phyloP scores from a whole-genome alignment of 2,888 invertebrate genomes.

The Parascotia fuliginaria region DNA sequence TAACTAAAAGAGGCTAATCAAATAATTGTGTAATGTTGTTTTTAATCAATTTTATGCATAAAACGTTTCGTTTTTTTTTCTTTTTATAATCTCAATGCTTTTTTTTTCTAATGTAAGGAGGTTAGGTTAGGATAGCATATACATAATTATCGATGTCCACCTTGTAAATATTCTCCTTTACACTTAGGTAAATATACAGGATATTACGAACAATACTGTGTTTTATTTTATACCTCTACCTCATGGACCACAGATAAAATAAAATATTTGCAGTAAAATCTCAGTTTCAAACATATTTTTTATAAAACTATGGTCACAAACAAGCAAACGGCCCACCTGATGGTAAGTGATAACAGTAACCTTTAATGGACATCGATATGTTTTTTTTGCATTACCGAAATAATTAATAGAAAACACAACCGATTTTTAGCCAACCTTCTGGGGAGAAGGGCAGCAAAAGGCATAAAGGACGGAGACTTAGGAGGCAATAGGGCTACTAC shows the following conservation, averaged over 20 bases:
- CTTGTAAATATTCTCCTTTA: slow-evolving; percentile 86
- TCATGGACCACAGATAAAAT: background rate
- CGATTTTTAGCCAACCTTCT: no score
- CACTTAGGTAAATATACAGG: slow-evolving; percentile 84
- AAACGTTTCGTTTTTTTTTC: slow-evolving; percentile 12
- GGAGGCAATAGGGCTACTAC: no score
- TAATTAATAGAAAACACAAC: no score
- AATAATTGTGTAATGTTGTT: slow-evolving; percentile 17
- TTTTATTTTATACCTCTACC: slow-evolving; percentile 55
- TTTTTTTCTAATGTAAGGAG: slow-evolving; percentile 46
- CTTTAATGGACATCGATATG: no score
- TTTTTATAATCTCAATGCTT: slow-evolving; percentile 34
- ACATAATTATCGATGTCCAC: slow-evolving; percentile 74
- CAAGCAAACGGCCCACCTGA: no score
- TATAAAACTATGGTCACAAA: no score
- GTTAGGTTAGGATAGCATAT: slow-evolving; percentile 68
- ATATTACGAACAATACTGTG: slow-evolving; percentile 63
- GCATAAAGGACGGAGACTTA: no score
- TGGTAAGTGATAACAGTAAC: no score
- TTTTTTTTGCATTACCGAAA: no score
- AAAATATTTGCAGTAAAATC: background rate
- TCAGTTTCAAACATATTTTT: no score
- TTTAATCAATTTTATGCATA: slow-evolving; percentile 24
- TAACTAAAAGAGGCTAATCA: slow-evolving; percentile 36
- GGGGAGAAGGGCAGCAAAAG: no score